A percentile compares a stretch with the other conserved stretches of the same genome.
These are phyloP conservation scores for Pangasianodon gigas DNA, from an alignment of 2,113 vertebrate genomes.

Conservation along the genomic window DNA sequence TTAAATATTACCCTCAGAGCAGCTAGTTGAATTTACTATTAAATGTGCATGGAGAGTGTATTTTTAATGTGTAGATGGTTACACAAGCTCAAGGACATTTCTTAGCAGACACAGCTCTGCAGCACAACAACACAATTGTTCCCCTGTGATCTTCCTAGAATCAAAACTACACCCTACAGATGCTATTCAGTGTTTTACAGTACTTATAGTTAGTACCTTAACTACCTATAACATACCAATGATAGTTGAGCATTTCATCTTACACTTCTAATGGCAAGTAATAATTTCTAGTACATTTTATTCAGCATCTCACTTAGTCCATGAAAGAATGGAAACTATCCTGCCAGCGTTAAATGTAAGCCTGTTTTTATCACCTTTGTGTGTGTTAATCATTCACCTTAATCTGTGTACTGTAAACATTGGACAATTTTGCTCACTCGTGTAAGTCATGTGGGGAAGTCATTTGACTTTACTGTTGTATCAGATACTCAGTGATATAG, in stretches of 20 bases:
- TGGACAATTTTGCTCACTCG: not conserved
- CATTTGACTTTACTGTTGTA: not conserved
- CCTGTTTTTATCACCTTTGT: not conserved
- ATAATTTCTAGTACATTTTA: not conserved
- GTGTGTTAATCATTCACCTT: conserved; percentile 6
- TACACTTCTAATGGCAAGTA: not conserved
- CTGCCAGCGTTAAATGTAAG: not conserved
- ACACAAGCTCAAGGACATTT: not conserved
- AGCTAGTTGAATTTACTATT: not conserved
- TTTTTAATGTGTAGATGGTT: not conserved
- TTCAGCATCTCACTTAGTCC: not conserved
- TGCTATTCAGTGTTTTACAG: not conserved
- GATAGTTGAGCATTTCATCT: not conserved
- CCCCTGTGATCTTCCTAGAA: not conserved
- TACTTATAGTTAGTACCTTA: not conserved
- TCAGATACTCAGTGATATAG: not conserved
- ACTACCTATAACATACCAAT: not conserved
- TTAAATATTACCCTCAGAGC: not conserved
- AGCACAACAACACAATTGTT: not conserved
- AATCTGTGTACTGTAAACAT: not conserved
- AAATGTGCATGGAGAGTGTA: not conserved
- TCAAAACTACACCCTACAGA: not conserved
- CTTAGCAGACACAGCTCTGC: not conserved
- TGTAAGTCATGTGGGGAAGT: not conserved
- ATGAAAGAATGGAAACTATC: not conserved